These are phyloP conservation scores for Lepidocyrtinus sp. DNA, from an alignment of 2,888 invertebrate genomes.

Conservation along the genomic window DNA sequence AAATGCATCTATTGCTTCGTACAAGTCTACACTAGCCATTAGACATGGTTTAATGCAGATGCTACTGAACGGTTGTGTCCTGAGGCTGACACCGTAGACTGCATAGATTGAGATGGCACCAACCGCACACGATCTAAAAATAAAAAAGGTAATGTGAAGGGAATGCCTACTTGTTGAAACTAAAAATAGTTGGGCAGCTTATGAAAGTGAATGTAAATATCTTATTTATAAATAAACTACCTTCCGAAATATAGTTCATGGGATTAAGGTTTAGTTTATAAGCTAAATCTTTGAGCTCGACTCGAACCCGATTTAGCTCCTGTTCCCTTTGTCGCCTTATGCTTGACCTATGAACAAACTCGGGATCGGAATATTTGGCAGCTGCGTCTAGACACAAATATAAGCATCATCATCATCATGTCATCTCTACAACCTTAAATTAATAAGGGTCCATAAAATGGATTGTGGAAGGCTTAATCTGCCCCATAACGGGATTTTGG, in stretches of 20 bases:
- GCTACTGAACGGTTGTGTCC: constrained; percentile 24
- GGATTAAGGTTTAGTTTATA: constrained; percentile 60
- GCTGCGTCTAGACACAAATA: constrained; percentile 42
- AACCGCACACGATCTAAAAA: constrained; percentile 43
- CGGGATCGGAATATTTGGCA: constrained; percentile 51
- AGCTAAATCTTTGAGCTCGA: constrained; percentile 62
- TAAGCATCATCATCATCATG: too few species aligned
- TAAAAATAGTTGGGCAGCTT: background rate
- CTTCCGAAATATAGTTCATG: constrained; percentile 60
- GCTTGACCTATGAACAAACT: constrained; percentile 51
- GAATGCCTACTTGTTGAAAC: background rate
- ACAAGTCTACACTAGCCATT: too few species aligned
- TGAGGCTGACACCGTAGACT: constrained; percentile 40
- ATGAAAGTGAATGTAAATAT: background rate
- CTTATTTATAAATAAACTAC: constrained; percentile 15
- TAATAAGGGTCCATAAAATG: too few species aligned
- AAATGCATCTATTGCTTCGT: too few species aligned
- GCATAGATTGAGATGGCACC: constrained; percentile 55
- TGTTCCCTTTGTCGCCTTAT: constrained; percentile 57
- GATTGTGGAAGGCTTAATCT: too few species aligned
- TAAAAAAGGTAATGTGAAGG: background rate
- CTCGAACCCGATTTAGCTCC: constrained; percentile 62
- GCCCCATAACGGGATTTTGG: too few species aligned
- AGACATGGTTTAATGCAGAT: constrained; percentile 44
- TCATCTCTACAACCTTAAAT: too few species aligned